Conservation (phyloP, 2,888 invertebrate genomes). For the Thymelicus lineola region DNA sequence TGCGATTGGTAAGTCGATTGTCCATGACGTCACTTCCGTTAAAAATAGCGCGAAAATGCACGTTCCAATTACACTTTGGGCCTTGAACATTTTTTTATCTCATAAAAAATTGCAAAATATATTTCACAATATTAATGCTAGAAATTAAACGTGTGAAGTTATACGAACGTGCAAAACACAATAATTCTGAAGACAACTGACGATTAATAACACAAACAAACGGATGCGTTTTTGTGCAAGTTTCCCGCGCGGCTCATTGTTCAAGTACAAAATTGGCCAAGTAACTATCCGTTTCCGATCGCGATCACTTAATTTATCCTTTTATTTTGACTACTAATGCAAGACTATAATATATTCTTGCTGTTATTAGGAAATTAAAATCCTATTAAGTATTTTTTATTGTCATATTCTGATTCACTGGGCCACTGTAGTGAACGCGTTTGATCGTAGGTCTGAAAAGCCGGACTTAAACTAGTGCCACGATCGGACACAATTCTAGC, state of each 20-base stretch:
- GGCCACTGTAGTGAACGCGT: no score
- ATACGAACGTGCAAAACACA: conserved; percentile 42
- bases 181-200: conserved; percentile 39
- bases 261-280: conserved; percentile 59
- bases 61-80: conserved; percentile 18
- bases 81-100: conserved; percentile 42
- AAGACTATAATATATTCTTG: no score
- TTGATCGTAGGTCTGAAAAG: no score
- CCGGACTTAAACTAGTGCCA: no score
- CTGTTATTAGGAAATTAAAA: neutral
- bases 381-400: no score
- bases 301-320: conserved; percentile 20
- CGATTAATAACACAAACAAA: conserved; percentile 52
- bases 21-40: conserved; percentile 64
- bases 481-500: no score
- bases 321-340: neutral
- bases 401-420: no score
- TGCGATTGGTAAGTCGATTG: conserved; percentile 68
- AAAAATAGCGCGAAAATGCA: conserved; percentile 48
- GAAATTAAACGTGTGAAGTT: conserved; percentile 9
- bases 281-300: conserved; percentile 41
- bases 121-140: neutral
- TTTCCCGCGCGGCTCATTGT: conserved; percentile 71
- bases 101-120: conserved; percentile 22
- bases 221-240: conserved; percentile 62